Evolutionary conservation across 2,797 vertebrate genomes (phyloP).

Genomic region (Hemibagrus guttatus): DNA sequence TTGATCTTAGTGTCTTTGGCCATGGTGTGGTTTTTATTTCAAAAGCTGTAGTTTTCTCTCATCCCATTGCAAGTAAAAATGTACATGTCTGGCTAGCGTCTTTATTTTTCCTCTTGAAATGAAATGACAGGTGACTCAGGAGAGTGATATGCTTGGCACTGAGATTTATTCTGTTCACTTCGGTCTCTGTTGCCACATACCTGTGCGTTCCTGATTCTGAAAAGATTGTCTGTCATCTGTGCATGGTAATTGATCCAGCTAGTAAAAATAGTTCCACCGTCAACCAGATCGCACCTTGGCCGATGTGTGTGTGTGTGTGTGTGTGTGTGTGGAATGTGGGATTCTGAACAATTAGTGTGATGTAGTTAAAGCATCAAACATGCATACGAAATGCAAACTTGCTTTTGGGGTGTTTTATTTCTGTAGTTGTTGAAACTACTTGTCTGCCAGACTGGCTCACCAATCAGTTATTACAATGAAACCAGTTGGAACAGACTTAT

Average conservation of each 20-base stretch:
- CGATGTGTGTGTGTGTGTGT: not conserved
- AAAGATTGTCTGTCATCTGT: not conserved
- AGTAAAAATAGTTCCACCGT: constrained; percentile 1
- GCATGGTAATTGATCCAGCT: not conserved
- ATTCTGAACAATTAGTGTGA: not conserved
- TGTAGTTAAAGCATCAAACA: not conserved
- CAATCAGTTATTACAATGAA: not conserved
- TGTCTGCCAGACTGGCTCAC: not conserved
- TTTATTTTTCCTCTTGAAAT: constrained; percentile 4
- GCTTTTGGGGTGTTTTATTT: not conserved
- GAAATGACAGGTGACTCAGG: not conserved
- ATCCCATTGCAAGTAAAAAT: not conserved
- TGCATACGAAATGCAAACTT: not conserved
- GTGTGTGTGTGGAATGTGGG: not conserved
- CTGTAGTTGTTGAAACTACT: not conserved
- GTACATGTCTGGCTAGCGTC: not conserved
- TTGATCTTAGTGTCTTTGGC: not conserved
- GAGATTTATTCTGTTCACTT: not conserved
- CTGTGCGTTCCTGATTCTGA: not conserved
- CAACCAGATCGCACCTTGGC: constrained; percentile 1
- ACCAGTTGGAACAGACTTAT: not conserved
- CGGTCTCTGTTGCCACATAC: not conserved
- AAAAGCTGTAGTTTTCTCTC: not conserved
- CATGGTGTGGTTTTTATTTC: not conserved
- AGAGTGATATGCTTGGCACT: not conserved